Evolutionary conservation across 2,113 vertebrate species (phyloP), one percentile per base, ranked within the genome.

Genomic region (Melospiza georgiana): DNA sequence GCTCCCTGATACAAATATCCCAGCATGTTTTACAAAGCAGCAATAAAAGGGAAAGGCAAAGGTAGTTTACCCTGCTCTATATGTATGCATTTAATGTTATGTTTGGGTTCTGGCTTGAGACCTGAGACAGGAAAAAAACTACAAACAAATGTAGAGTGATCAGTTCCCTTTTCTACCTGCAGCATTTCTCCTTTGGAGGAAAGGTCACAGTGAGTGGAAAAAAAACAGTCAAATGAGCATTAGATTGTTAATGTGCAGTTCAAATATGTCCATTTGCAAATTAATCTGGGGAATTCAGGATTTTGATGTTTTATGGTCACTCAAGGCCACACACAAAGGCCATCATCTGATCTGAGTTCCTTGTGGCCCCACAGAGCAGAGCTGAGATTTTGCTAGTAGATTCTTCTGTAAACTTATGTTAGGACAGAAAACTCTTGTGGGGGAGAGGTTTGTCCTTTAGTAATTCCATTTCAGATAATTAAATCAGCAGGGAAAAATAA

Each of bases 241-340:
- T 58, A 90, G 58, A 17, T 94, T 90, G 90, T 28, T 68, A 35
- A 96, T 33, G 16, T 35, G 37, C 49, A 69, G 76, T 66, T 93
- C 95, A 93, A 92, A 85, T 61, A 31, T 10, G 31, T 73, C 52
- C 17, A 37, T 95, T 88, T 95, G 68, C 62, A 90, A 94, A 62
- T 81, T 31, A 95, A 52, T 57, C 67, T 44, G 54, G 74, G 59
- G 69, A 92, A 83, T 87, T 94, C 37, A 59, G 28, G 68, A 90
- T 69, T 82, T 57, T 58, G 35, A 49, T 35, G n/a, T 72, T 43
- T 79, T 89, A 91, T 18, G 57, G 86, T 39, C 37, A 39, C 37
- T 39, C 37, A 39, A 39, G 37, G 37, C 37, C 37, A 39, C 37
- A 37, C 37, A 39, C 11, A 39, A 86, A 22, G 20, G 27, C 33